Conservation (phyloP, 2,113 vertebrate genomes). For the Thalassarche chlororhynchos region DNA sequence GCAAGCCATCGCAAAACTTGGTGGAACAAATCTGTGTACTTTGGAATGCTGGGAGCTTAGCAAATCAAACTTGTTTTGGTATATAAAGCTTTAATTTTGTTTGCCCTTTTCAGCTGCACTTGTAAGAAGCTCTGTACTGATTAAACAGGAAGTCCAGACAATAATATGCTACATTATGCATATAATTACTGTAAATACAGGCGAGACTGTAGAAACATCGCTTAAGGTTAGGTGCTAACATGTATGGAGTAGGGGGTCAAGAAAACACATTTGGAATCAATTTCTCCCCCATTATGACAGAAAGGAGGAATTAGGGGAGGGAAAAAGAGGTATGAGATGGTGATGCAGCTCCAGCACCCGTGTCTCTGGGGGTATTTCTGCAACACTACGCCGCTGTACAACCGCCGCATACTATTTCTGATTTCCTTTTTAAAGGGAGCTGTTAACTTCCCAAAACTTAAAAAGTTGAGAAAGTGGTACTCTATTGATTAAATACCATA, state of each 20-base stretch:
- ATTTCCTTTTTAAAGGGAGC: conserved; percentile 15
- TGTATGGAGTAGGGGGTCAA: conserved; percentile 73
- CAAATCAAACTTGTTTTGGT: conserved; percentile 91
- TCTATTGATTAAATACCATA: background rate
- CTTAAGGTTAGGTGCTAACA: conserved; percentile 80
- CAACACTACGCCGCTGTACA: background rate
- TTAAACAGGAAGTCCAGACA: conserved; percentile 84
- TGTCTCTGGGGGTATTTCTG: conserved; percentile 19
- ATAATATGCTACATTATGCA: conserved; percentile 87
- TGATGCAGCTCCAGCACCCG: conserved; percentile 5
- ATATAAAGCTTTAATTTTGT: conserved; percentile 87
- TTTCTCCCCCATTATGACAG: conserved; percentile 69
- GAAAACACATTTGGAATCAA: conserved; percentile 79
- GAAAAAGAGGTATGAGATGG: background rate
- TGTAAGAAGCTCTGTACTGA: conserved; percentile 81
- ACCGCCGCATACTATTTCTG: background rate
- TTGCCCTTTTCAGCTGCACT: conserved; percentile 87
- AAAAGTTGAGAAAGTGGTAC: background rate
- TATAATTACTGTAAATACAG: conserved; percentile 87
- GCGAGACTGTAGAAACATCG: conserved; percentile 77
- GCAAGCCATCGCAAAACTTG: conserved; percentile 92
- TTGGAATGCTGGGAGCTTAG: conserved; percentile 90
- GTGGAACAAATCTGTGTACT: conserved; percentile 96
- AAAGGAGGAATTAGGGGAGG: conserved; percentile 28
- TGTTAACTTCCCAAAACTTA: conserved; percentile 21